These are phyloP conservation scores for Apamea sordens DNA, from an alignment of 2,888 invertebrate genomes.

Conservation along the genomic window DNA sequence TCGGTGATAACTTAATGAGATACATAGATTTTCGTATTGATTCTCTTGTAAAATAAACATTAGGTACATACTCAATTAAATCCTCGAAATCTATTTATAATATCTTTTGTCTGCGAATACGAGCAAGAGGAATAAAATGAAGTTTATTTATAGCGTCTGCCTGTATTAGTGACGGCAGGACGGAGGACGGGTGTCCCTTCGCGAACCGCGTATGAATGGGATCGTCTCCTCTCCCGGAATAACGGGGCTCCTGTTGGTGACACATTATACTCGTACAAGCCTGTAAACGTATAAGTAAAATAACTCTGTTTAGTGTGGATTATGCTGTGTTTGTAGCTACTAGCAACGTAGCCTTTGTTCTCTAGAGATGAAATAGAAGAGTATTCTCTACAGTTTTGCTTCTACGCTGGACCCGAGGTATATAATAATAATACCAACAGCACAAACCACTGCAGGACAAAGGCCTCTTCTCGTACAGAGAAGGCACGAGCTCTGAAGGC, in stretches of 20 bases:
- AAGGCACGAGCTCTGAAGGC: not conserved
- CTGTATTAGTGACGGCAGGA: slow-evolving; percentile 53
- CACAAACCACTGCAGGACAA: not conserved
- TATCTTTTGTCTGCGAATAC: slow-evolving; percentile 56
- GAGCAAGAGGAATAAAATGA: slow-evolving; percentile 61
- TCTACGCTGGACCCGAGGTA: not conserved
- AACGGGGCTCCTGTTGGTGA: slow-evolving; percentile 60
- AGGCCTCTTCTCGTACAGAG: not conserved
- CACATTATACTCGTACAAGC: slow-evolving; percentile 38
- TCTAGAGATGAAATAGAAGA: slow-evolving; percentile 5
- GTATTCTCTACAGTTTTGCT: not conserved
- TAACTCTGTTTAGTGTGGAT: not conserved
- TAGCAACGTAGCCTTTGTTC: not conserved
- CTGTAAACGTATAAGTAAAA: slow-evolving; percentile 19
- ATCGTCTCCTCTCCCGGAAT: slow-evolving; percentile 61
- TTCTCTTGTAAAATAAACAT: not conserved
- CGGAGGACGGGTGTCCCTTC: slow-evolving; percentile 49
- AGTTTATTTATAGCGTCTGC: slow-evolving; percentile 65
- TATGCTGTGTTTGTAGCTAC: not conserved
- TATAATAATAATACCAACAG: not conserved
- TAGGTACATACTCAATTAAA: slow-evolving; percentile 16
- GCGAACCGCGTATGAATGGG: slow-evolving; percentile 60
- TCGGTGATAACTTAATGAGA: not conserved
- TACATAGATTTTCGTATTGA: not conserved
- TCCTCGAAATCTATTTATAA: slow-evolving; percentile 41